A percentile compares a stretch with the other conserved stretches of the same genome.
phyloP scores from a whole-genome alignment of 2,888 invertebrate genomes.

The Stenchaetothrips biformis region DNA sequence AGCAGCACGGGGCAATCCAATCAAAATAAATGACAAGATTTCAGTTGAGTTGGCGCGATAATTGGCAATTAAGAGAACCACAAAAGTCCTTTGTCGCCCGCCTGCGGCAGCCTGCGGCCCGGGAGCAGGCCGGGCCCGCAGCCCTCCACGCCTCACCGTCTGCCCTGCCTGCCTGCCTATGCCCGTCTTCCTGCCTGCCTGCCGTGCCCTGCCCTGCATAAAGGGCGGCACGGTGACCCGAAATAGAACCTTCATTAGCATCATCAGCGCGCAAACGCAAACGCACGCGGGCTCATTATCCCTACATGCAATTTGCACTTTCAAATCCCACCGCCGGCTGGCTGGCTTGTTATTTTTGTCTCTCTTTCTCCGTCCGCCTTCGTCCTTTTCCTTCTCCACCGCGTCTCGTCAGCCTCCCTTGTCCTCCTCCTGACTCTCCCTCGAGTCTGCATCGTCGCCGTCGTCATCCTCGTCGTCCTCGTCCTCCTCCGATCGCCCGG shows the following conservation, averaged over 20 bases:
- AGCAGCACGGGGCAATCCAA: background rate
- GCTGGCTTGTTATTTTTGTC: too few species aligned
- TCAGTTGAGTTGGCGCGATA: slow-evolving; percentile 22
- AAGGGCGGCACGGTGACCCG: background rate
- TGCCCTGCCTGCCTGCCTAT: too few species aligned
- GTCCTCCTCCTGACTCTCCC: too few species aligned
- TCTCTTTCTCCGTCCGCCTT: too few species aligned
- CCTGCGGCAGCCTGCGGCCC: background rate
- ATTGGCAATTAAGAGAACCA: slow-evolving; percentile 25
- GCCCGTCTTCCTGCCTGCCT: too few species aligned
- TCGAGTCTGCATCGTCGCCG: too few species aligned
- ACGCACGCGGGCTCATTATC: background rate
- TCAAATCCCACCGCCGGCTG: too few species aligned
- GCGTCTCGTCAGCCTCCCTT: too few species aligned
- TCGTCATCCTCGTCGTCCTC: too few species aligned
- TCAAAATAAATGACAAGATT: slow-evolving; percentile 25
- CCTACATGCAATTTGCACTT: background rate
- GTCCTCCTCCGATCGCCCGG: too few species aligned
- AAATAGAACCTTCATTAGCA: slow-evolving; percentile 18
- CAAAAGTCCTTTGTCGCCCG: slow-evolving; percentile 22
- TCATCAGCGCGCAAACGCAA: background rate
- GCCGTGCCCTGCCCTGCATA: background rate
- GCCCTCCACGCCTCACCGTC: too few species aligned
- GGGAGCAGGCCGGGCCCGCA: background rate
- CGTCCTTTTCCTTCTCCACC: too few species aligned